Base-by-base conservation (phyloP, 2,113 vertebrate genomes). In the Microcebus jonahi region DNA sequence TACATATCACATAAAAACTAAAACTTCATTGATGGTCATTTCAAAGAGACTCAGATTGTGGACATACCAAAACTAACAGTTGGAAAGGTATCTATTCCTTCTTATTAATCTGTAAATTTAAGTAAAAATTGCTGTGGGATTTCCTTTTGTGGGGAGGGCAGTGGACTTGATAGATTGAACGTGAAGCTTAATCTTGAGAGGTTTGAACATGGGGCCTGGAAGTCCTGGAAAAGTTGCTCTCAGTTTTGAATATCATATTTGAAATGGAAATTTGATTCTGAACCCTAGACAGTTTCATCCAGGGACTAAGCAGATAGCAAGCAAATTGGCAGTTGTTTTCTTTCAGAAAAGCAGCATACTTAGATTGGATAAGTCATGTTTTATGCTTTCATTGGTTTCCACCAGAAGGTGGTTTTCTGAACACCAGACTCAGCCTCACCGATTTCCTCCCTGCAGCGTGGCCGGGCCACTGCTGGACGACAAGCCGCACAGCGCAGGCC, bases 401-500 rank as follows among this genome's bases (percentile, higher is more conserved):
- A 5, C 2, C 1, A 27, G 95, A 45, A 61, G 45, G n/a, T 48
- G 25, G 14, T 2, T 36, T 80, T 67, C 55, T 34, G 27, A 17
- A 5, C 39, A 17, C 39, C 29, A 1, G 48, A 36, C 42, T 82
- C 61, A 63, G 61, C 27, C 61, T 80, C 55, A 6, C 65, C 21
- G 86, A 42, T 96, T 79, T 91, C 70, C 87, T 97, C 86, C 18
- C 73, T 15, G 39, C 93, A 99, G 99, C 94, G 98, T 98, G 29
- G 97, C 98, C 75, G 98, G 97, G 70, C 92, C 97, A 0, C 97
- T 97, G 11, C 92, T 98, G 86, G 99, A 99, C 7, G 99, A 98
- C 59, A 99, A 98, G 96, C 98, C 98, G 1, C 99, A 99, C 97
- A 99, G 98, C 96, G 98, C 98, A 0, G 97, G 98, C 3, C 77